phyloP scores from a whole-genome alignment of 2,113 vertebrate species.

The Heptranchias perlo region DNA sequence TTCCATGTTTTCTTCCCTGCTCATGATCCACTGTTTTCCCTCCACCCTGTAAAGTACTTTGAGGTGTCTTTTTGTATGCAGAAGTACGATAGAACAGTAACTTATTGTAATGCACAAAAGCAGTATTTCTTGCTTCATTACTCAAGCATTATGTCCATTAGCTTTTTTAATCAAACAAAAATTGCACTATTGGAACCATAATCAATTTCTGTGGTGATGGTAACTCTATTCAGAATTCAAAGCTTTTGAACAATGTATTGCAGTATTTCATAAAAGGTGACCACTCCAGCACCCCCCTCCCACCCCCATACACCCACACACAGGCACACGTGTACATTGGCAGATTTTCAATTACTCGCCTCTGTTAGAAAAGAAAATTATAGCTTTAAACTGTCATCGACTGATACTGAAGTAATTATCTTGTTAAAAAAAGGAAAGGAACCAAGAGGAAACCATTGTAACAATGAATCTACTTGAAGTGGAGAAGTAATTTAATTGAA shows the following conservation, averaged over 20 bases:
- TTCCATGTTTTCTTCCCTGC: background rate
- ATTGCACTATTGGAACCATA: background rate
- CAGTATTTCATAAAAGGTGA: constrained; percentile 11
- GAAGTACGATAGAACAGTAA: background rate
- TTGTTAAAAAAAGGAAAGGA: background rate
- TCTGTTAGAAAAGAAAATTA: constrained; percentile 34
- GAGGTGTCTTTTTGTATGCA: background rate
- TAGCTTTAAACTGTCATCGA: constrained; percentile 14
- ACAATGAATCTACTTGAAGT: constrained; percentile 19
- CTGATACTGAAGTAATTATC: constrained; percentile 14
- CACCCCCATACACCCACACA: constrained; percentile 11
- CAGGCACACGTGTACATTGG: background rate
- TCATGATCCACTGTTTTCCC: background rate
- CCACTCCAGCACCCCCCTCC: background rate
- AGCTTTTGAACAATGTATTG: background rate
- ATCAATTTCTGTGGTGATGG: background rate
- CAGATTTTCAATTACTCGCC: background rate
- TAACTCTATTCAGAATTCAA: background rate
- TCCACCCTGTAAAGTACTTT: background rate
- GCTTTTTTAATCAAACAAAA: background rate
- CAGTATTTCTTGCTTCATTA: background rate
- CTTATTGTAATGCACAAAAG: too few species aligned
- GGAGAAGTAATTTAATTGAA: background rate
- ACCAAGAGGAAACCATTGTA: background rate
- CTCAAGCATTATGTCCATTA: background rate